A percentile compares a stretch with the other conserved stretches of the same genome.
Evolutionary conservation across 2,113 vertebrate species (phyloP).

Genomic region (Sebastes fasciatus): DNA sequence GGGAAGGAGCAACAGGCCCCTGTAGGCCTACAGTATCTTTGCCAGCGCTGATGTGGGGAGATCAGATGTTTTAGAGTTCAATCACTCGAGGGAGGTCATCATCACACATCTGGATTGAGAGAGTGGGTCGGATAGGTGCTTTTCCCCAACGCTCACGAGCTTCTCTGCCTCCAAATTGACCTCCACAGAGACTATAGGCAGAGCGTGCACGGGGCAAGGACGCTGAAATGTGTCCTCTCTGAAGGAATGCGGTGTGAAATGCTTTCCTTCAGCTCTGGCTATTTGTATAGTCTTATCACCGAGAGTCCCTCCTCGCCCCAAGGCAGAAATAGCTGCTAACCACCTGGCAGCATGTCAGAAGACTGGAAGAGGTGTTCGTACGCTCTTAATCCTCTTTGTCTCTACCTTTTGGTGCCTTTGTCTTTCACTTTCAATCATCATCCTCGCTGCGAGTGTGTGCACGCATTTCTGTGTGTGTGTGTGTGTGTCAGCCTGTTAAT

Average conservation of each 20-base stretch:
- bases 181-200: not conserved
- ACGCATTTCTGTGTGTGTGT: constrained; percentile 9
- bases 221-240: constrained; percentile 9
- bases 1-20: constrained; percentile 31
- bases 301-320: constrained; percentile 25
- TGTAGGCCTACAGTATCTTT: constrained; percentile 41
- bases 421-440: constrained; percentile 14
- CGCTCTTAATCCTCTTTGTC: not conserved
- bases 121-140: not conserved
- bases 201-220: not conserved
- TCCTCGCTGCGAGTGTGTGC: not conserved
- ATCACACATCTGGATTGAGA: constrained; percentile 50
- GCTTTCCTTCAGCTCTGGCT: constrained; percentile 49
- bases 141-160: not conserved
- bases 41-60: constrained; percentile 23
- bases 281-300: constrained; percentile 56
- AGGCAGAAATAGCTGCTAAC: constrained; percentile 53
- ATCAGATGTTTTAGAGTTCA: constrained; percentile 49
- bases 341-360: constrained; percentile 27
- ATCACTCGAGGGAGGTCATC: constrained; percentile 36
- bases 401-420: not conserved
- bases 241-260: constrained; percentile 59
- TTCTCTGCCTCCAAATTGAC: not conserved
- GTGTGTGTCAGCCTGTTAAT: constrained; percentile 34
- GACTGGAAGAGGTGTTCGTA: constrained; percentile 13